Evolutionary conservation across 92 coral and sea anemone genomes (phyloP), one percentile per base, ranked within the genome.

Genomic region (Isaurus tuberculatus): DNA sequence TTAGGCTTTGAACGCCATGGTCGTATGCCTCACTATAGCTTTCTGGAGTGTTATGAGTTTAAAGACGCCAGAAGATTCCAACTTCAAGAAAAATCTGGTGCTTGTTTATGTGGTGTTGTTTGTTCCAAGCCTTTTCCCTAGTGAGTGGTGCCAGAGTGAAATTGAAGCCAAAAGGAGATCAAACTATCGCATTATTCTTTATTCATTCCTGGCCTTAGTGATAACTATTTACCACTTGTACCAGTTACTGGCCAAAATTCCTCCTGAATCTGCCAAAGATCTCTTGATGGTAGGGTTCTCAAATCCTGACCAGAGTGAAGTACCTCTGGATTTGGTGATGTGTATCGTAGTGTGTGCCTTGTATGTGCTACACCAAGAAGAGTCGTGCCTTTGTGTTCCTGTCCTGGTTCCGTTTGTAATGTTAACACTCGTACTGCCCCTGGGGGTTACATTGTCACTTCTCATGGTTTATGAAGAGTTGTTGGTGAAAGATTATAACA

Each of bases 401-500:
- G 79, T 74, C 23, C 25, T 82, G 26, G 73, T 89, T 0, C 92
- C 88, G 16, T 88, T 91, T 32, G 48, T 83, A 0, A 17, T 88
- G 16, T 68, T 88, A 14, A 80, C 90, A 14, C 92, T 90, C 4
- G 75, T 91, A n/a, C 51, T 91, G n/a, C 88, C 94, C 28, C 90
- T 91, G 32, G 94, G 92, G 49, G 65, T 90, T 19, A 72, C 86
- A 27, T 78, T 91, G 68, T 81, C 94, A 1, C 70, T 89, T 20
- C 72, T 91, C 19, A 85, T 89, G 88, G 65, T 89, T 37, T 89
- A 85, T 64, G 92, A 91, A 36, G 88, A 79, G 69, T 82, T 68
- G 75, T 13, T 68, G 53, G 70, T 79, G 0, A 72, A 69, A 40
- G 46, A 40, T n/a, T n/a, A n/a, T n/a, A n/a, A n/a, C n/a, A n/a